Percentiles rank a stretch among this genome's conserved stretches.
These are phyloP conservation scores for Jaculus jaculus DNA, from an alignment of 2,113 vertebrate genomes.

Conservation along the genomic window DNA sequence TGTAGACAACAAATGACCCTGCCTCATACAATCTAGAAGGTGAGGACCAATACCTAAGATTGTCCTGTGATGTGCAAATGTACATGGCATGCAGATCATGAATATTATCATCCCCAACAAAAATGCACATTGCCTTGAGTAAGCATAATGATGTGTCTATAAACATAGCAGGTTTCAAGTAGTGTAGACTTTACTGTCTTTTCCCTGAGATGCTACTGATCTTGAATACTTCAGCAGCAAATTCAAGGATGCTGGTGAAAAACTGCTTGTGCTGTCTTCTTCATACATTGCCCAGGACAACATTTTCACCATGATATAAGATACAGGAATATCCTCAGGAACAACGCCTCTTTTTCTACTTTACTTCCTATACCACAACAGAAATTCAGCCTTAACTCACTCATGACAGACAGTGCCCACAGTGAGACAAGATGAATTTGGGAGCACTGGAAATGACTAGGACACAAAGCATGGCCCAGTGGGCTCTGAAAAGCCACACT, in stretches of 20 bases:
- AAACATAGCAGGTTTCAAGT: not conserved
- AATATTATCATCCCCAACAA: too few species aligned
- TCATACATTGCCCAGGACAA: not conserved
- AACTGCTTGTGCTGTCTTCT: not conserved
- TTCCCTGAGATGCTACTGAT: not conserved
- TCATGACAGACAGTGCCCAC: not conserved
- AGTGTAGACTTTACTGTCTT: not conserved
- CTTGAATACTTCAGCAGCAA: not conserved
- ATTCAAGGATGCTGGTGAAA: not conserved
- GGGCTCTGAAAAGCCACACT: fast-evolving
- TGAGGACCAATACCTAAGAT: too few species aligned
- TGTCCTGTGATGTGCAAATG: too few species aligned
- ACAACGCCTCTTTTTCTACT: not conserved
- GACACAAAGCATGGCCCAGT: not conserved
- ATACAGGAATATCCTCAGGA: not conserved
- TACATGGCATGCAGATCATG: too few species aligned
- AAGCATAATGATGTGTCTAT: not conserved
- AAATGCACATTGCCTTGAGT: not conserved
- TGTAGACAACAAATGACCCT: too few species aligned
- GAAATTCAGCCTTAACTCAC: not conserved
- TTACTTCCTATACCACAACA: not conserved
- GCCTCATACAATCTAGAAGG: too few species aligned
- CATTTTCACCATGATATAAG: not conserved
- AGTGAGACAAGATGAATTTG: not conserved
- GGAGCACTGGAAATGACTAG: not conserved